Base-by-base conservation (phyloP, 2,888 invertebrate species). In the Meganola albula region DNA sequence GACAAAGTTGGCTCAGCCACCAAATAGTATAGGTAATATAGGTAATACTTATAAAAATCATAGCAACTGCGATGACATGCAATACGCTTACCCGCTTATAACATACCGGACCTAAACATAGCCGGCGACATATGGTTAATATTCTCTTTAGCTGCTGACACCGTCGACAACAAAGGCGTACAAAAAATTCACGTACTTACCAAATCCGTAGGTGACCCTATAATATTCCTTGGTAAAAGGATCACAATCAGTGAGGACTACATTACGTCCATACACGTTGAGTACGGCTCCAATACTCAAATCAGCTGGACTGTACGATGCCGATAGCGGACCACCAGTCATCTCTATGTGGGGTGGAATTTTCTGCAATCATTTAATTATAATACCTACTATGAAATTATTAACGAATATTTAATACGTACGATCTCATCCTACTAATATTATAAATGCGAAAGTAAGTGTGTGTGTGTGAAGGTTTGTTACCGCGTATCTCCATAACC, bases 211-310 rank as follows among this genome's bases (percentile, higher is more conserved):
- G 40, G 91, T 92, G 34, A 88, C 87, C 2, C 89, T 83, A 74
- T 96, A 97, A 74, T 93, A 97, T 34, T 94, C 91, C 67, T 91
- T 92, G 0, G 97, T 97, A 54, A 92, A 96, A 1, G 89, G 85
- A 74, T 98, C 97, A 56, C 96, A 94, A 65, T 94, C 92, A 0
- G 91, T 93, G 0, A 98, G 74, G 0, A 95, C 88, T 11, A 96
- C 88, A 44, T 91, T 91, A 11, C 97, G 88, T 1, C 96, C 96
- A 60, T 90, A 96, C 3, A 94, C 91, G 63, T 94, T 94, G 1
- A 98, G 62, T 0, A 91, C 89, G 0, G 92, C 90, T 0, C 97
- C 97, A 41, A 97, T 93, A 22, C 90, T 90, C 12, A 98, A 80
- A 71, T 98, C 97, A 9, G 87, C 88, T 35, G 94, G 94, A 26